phyloP scores from a whole-genome alignment of 2,797 vertebrate genomes.

The Schizothorax lantsangensis region DNA sequence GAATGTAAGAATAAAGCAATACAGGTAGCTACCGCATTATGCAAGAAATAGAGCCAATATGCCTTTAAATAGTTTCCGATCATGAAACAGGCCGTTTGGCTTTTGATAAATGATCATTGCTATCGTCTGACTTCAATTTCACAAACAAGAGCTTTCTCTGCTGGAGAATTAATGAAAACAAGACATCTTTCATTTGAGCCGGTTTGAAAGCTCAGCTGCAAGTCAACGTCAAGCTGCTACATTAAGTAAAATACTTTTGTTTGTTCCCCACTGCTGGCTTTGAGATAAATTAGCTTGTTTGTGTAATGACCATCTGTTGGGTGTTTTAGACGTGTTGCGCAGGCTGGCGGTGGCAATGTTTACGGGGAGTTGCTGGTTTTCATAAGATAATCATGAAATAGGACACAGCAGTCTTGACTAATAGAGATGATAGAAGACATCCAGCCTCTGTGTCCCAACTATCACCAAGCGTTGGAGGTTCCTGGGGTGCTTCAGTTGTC shows the following conservation, averaged over 20 bases:
- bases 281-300: constrained; percentile 65
- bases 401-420: constrained; percentile 79
- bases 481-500: not conserved
- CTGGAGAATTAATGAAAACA: constrained; percentile 54
- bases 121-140: constrained; percentile 49
- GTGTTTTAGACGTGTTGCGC: constrained; percentile 63
- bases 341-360: constrained; percentile 30
- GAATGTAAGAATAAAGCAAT: not conserved
- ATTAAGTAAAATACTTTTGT: constrained; percentile 63
- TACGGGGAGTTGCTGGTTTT: constrained; percentile 66
- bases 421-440: constrained; percentile 64
- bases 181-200: constrained; percentile 57
- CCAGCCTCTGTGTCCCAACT: constrained; percentile 44
- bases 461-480: not conserved
- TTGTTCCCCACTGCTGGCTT: constrained; percentile 61
- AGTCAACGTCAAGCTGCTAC: constrained; percentile 61
- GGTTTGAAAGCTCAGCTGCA: constrained; percentile 57
- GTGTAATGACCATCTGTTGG: constrained; percentile 64
- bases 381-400: constrained; percentile 81
- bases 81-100: constrained; percentile 33
- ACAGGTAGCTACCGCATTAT: not conserved
- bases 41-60: not conserved
- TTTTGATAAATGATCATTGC: constrained; percentile 45
- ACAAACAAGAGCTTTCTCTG: constrained; percentile 54
- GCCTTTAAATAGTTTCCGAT: constrained; percentile 5